Percentiles rank a stretch among this genome's conserved stretches.
Evolutionary conservation across 64 coral and sea anemone genomes (phyloP).

Genomic region (Pachyseris speciosa): DNA sequence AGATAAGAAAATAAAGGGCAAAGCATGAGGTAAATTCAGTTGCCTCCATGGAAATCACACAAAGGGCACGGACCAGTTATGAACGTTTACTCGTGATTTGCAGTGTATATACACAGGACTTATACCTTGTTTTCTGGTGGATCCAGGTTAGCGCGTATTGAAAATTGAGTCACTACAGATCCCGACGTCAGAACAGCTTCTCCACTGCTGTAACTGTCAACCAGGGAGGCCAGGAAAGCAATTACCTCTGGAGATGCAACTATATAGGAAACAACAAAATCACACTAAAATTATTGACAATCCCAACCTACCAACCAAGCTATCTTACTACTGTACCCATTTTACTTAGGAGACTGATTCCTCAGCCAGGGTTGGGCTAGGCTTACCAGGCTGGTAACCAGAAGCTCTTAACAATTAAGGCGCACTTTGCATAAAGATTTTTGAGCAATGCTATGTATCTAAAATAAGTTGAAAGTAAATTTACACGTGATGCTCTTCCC

Average conservation of each 20-base stretch:
- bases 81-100: neutral
- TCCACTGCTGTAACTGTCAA: neutral
- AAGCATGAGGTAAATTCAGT: neutral
- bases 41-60: neutral
- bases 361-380: no score
- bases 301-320: no score
- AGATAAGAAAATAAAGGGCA: neutral
- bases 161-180: neutral
- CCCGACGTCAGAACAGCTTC: neutral
- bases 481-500: no score
- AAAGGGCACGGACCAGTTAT: neutral
- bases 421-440: no score
- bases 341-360: no score
- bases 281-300: no score
- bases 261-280: neutral
- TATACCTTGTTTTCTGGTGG: conserved; percentile 13
- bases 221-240: neutral
- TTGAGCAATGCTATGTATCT: no score
- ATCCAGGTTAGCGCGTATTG: neutral
- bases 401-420: no score
- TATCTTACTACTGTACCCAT: no score
- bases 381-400: no score
- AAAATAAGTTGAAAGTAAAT: no score
- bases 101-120: neutral
- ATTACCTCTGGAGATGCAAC: conserved; percentile 6